Evolutionary conservation across 2,113 vertebrate species (phyloP).

Genomic region (Malurus alboscapulatus): DNA sequence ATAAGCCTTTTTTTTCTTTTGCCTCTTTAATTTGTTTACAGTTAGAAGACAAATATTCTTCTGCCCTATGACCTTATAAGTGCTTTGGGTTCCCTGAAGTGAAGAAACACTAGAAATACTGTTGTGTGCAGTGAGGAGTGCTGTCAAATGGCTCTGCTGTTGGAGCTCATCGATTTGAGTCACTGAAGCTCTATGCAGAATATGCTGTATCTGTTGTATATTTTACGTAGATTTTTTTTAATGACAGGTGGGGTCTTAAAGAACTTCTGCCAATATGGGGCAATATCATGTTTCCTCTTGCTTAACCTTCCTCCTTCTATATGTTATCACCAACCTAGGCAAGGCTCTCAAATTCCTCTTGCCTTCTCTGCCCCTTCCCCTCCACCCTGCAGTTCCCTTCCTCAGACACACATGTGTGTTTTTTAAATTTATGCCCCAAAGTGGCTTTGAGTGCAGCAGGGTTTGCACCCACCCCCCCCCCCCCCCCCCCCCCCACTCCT

Average conservation of each 20-base stretch:
- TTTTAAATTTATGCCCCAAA: not conserved
- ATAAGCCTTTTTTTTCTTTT: not conserved
- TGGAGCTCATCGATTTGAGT: not conserved
- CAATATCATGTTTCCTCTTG: not conserved
- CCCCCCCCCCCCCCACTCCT: not conserved
- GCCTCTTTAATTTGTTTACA: not conserved
- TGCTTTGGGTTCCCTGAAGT: not conserved
- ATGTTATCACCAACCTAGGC: not conserved
- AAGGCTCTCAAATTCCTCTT: not conserved
- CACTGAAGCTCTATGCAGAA: not conserved
- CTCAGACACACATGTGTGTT: not conserved
- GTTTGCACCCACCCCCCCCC: not conserved
- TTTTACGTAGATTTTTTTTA: not conserved
- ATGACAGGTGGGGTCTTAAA: not conserved
- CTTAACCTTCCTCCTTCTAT: not conserved
- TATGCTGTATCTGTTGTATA: not conserved
- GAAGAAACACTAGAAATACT: not conserved
- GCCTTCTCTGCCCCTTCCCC: not conserved
- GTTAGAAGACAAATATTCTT: not conserved
- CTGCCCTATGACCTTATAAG: not conserved
- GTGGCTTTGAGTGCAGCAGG: not conserved
- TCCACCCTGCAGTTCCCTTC: not conserved
- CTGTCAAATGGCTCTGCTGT: not conserved
- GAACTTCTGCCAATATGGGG: not conserved
- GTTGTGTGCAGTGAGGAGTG: not conserved